Evolutionary conservation across 1,140 invertebrate species (phyloP).

Genomic region (Leguminivora glycinivorella): DNA sequence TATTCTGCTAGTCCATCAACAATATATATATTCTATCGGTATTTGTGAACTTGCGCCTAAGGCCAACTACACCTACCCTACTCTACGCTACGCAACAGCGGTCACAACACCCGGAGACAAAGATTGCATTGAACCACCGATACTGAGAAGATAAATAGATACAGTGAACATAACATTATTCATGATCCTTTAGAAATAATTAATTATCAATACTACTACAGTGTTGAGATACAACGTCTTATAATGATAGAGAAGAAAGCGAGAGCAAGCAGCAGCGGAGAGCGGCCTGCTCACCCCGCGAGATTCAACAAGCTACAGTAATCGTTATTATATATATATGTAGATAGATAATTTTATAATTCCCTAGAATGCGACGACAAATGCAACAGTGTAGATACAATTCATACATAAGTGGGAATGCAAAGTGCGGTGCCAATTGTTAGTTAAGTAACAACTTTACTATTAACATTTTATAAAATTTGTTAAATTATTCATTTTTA

Average conservation of each 20-base stretch:
- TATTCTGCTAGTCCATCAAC: slow-evolving; percentile 72
- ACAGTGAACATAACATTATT: slow-evolving; percentile 69
- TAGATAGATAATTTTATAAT: slow-evolving; percentile 43
- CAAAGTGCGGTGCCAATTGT: slow-evolving; percentile 62
- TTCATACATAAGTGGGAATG: slow-evolving; percentile 52
- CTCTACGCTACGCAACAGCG: slow-evolving; percentile 34
- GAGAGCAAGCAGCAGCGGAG: slow-evolving; percentile 61
- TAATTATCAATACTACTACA: slow-evolving; percentile 70
- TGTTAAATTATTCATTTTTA: neutral
- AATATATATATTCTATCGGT: slow-evolving; percentile 47
- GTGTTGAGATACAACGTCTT: slow-evolving; percentile 63
- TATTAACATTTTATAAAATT: slow-evolving; percentile 37
- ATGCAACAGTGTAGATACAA: slow-evolving; percentile 65
- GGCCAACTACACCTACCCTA: slow-evolving; percentile 50
- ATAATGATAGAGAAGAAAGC: slow-evolving; percentile 64
- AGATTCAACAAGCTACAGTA: slow-evolving; percentile 59
- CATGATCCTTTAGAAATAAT: slow-evolving; percentile 61
- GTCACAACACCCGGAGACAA: slow-evolving; percentile 66
- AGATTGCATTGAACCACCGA: slow-evolving; percentile 77
- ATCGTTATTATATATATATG: slow-evolving; percentile 47
- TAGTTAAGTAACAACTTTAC: slow-evolving; percentile 44
- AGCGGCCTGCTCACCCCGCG: slow-evolving; percentile 57
- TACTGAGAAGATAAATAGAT: slow-evolving; percentile 63
- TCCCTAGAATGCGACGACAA: slow-evolving; percentile 57
- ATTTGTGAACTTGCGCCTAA: slow-evolving; percentile 51